phyloP scores from a whole-genome alignment of 2,888 invertebrate species.

The Erebia palarica region DNA sequence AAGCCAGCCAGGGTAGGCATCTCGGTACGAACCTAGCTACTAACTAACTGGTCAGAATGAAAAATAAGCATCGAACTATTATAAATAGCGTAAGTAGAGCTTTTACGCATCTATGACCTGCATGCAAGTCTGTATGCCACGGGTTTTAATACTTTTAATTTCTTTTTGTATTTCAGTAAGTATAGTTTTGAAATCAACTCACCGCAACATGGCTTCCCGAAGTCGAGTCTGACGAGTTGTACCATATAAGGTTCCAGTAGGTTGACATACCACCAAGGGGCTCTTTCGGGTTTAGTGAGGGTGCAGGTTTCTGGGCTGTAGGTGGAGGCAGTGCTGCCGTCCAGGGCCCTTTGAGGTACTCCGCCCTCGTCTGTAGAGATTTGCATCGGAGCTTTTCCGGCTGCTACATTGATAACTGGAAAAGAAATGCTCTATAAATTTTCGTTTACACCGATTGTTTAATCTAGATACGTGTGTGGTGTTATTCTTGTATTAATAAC shows the following conservation, averaged over 20 bases:
- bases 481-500: no score
- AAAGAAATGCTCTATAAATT: conserved; percentile 25
- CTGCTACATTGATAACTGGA: conserved; percentile 95
- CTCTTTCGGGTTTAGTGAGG: conserved; percentile 90
- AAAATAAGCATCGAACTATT: no score
- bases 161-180: no score
- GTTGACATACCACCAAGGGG: conserved; percentile 98
- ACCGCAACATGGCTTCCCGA: conserved; percentile 96
- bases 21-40: no score
- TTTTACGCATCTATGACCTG: no score
- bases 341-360: conserved; percentile 94
- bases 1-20: no score
- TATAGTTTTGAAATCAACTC: conserved; percentile 64
- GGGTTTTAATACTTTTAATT: no score
- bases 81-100: no score
- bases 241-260: conserved; percentile 97
- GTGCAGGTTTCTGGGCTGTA: conserved; percentile 94
- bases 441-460: no score
- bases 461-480: no score
- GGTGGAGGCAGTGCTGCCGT: conserved; percentile 92
- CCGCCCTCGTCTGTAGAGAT: conserved; percentile 91
- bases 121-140: no score
- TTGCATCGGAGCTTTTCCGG: conserved; percentile 97
- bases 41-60: no score
- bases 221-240: conserved; percentile 94